Evolutionary conservation across 2,113 vertebrate genomes (phyloP).

Genomic region (Platycercus adscitus): DNA sequence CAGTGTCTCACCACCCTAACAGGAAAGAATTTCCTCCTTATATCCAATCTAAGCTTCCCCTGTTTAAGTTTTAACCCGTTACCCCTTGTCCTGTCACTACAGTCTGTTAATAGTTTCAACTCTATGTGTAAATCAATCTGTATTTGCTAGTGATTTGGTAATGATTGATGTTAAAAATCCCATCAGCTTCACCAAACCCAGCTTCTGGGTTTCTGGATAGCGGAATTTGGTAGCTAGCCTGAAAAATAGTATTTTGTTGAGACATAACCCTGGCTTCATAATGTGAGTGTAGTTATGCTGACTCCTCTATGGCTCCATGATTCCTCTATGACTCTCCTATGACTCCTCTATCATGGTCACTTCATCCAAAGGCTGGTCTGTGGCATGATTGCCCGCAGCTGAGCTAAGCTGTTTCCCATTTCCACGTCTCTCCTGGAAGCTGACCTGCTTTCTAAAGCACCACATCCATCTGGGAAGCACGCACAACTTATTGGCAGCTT

Average conservation of each 20-base stretch:
- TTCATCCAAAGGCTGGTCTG: background rate
- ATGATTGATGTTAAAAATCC: background rate
- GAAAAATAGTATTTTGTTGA: background rate
- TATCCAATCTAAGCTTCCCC: too few relatives aligned
- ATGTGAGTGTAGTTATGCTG: background rate
- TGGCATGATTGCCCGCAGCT: background rate
- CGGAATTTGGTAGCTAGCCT: background rate
- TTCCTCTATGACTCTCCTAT: background rate
- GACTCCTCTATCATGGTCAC: background rate
- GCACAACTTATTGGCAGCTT: background rate
- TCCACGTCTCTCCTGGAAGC: background rate
- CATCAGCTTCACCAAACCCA: background rate
- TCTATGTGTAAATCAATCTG: background rate
- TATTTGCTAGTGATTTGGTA: background rate
- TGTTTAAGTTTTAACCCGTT: too few relatives aligned
- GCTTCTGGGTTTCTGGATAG: background rate
- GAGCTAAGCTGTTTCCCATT: fast-evolving
- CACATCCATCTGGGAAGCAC: background rate
- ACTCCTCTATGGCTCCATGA: background rate
- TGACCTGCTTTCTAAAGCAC: background rate
- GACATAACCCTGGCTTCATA: background rate
- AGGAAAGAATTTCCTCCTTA: too few relatives aligned
- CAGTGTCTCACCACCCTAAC: too few relatives aligned
- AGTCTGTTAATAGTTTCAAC: background rate
- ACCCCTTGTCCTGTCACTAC: too few relatives aligned